phyloP scores from a whole-genome alignment of 2,113 vertebrate species.

The Hystrix brachyura region DNA sequence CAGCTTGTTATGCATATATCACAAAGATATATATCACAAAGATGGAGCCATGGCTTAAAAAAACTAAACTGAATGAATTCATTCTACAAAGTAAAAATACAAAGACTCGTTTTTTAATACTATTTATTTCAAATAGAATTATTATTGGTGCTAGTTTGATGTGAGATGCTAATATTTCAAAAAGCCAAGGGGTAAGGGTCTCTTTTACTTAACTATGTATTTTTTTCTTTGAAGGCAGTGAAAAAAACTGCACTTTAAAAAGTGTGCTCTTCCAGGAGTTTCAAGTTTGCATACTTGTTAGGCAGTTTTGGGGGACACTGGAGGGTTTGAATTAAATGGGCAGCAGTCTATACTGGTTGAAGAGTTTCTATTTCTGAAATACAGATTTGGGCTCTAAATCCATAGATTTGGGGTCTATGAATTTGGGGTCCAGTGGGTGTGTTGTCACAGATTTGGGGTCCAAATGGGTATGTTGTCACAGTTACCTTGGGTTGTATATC shows the following conservation, averaged over 20 bases:
- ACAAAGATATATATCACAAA: constrained; percentile 35
- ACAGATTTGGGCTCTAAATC: background rate
- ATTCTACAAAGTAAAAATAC: constrained; percentile 44
- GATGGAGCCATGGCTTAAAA: background rate
- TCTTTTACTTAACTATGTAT: background rate
- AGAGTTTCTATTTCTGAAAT: constrained; percentile 31
- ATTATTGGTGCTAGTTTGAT: background rate
- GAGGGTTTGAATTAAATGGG: background rate
- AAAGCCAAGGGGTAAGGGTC: background rate
- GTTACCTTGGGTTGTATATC: constrained; percentile 31
- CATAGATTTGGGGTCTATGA: too few species aligned
- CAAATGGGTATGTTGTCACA: constrained; percentile 35
- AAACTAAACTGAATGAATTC: background rate
- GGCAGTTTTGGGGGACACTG: background rate
- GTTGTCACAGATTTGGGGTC: background rate
- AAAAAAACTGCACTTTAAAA: constrained; percentile 55
- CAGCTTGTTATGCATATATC: constrained; percentile 40
- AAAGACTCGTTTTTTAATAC: background rate
- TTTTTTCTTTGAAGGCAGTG: constrained; percentile 31
- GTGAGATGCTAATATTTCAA: constrained; percentile 4
- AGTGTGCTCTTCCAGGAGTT: background rate
- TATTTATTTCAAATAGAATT: background rate
- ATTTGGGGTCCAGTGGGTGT: background rate
- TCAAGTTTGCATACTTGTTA: background rate
- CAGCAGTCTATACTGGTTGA: background rate